Percentiles rank a stretch among this genome's conserved stretches.
phyloP scores from a whole-genome alignment of 2,797 vertebrate species.

The Alectoris magna region DNA sequence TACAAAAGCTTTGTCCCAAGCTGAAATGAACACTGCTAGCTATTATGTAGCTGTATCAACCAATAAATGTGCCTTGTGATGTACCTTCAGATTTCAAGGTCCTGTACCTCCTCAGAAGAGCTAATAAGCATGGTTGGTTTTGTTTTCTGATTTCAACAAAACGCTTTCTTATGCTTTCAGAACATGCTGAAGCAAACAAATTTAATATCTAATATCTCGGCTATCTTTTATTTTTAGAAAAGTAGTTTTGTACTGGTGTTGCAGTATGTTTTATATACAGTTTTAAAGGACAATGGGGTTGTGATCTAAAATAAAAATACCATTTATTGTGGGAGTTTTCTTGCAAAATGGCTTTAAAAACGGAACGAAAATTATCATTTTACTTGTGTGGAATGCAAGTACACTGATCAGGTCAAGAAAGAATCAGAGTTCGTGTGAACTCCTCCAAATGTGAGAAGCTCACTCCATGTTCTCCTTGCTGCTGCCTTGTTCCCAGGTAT shows the following conservation, averaged over 20 bases:
- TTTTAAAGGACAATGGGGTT: too few species aligned
- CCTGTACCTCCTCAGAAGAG: fast-evolving
- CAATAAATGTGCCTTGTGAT: not conserved
- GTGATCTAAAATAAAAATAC: too few species aligned
- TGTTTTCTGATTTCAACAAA: not conserved
- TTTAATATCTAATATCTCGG: too few species aligned
- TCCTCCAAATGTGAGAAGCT: not conserved
- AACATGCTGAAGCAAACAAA: too few species aligned
- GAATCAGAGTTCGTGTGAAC: not conserved
- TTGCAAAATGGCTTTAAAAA: not conserved
- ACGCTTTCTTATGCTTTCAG: not conserved
- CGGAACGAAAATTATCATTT: not conserved
- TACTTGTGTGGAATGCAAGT: not conserved
- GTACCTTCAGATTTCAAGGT: not conserved
- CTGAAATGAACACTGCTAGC: not conserved
- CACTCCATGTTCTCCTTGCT: not conserved
- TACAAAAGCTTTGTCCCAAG: not conserved
- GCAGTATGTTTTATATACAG: too few species aligned
- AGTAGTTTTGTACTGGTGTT: too few species aligned
- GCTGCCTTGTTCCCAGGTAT: fast-evolving
- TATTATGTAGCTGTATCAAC: not conserved
- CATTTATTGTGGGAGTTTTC: not conserved
- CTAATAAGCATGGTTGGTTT: not conserved
- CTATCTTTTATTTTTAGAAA: too few species aligned
- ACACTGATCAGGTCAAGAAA: not conserved